Evolutionary conservation across 2,113 vertebrate genomes (phyloP).

Genomic region (Ginglymostoma cirratum): DNA sequence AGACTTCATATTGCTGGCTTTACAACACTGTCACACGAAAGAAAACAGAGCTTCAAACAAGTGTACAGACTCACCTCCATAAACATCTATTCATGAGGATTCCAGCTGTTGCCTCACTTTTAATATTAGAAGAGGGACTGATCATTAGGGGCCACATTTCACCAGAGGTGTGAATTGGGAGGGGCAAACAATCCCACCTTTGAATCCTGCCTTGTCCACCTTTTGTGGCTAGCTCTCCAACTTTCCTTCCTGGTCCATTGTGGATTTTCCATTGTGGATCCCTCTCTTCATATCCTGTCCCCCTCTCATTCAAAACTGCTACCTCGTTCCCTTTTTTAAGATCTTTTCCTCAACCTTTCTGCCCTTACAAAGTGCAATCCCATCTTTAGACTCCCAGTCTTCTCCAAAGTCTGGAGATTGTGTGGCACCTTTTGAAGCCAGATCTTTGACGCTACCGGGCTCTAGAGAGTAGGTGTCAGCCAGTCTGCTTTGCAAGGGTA

Average conservation of each 20-base stretch:
- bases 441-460: not conserved
- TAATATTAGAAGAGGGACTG: not conserved
- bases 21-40: not conserved
- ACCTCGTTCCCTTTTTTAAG: not conserved
- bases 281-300: not conserved
- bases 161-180: not conserved
- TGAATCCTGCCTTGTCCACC: not conserved
- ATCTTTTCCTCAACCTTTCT: not conserved
- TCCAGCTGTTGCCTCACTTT: not conserved
- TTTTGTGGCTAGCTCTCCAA: not conserved
- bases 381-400: not conserved
- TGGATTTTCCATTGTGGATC: not conserved
- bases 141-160: not conserved
- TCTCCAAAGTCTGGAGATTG: not conserved
- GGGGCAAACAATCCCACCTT: not conserved
- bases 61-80: not conserved
- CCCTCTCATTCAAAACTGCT: not conserved
- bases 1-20: not conserved
- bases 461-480: not conserved
- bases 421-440: not conserved
- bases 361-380: not conserved
- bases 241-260: not conserved
- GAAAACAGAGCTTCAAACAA: not conserved
- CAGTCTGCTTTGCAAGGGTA: not conserved
- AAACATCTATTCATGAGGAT: not conserved